phyloP scores from a whole-genome alignment of 2,113 vertebrate genomes.

The mouse (Mus musculus) region DNA sequence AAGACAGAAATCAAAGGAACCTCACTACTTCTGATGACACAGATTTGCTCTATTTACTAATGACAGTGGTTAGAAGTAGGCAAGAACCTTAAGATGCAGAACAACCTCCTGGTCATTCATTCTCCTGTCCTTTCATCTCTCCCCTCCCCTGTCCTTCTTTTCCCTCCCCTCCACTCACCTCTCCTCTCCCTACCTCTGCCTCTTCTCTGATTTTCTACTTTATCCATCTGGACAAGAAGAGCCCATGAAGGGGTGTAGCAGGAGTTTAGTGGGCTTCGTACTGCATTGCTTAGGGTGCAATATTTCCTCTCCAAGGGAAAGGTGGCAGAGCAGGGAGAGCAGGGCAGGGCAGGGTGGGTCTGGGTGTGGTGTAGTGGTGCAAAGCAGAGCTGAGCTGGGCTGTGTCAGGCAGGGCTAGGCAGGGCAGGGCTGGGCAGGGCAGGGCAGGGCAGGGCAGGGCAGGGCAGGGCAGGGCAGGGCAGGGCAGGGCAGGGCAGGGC shows the following conservation, averaged over 20 bases:
- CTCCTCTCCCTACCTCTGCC: not conserved
- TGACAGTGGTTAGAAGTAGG: not conserved
- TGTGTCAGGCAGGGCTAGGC: too few species aligned
- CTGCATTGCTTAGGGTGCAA: not conserved
- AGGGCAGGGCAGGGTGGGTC: accelerated
- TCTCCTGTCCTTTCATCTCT: not conserved
- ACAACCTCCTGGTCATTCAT: not conserved
- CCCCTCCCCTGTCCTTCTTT: accelerated
- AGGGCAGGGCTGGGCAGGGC: too few species aligned
- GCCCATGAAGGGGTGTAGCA: not conserved
- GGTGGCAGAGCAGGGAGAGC: too few species aligned
- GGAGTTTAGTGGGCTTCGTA: not conserved
- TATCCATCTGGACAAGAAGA: not conserved
- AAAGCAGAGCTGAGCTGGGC: too few species aligned
- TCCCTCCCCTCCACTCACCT: too few species aligned
- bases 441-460: accelerated
- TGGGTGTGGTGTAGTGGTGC: accelerated
- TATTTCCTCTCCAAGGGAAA: not conserved
- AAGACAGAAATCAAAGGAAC: not conserved
- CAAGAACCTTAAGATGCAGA: not conserved
- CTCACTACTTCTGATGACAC: not conserved
- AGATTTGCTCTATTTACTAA: not conserved
- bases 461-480: not conserved
- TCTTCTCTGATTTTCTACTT: not conserved
- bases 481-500: not conserved